Base-by-base conservation (phyloP, 2,888 invertebrate genomes). In the Drosophila macrothrix region DNA sequence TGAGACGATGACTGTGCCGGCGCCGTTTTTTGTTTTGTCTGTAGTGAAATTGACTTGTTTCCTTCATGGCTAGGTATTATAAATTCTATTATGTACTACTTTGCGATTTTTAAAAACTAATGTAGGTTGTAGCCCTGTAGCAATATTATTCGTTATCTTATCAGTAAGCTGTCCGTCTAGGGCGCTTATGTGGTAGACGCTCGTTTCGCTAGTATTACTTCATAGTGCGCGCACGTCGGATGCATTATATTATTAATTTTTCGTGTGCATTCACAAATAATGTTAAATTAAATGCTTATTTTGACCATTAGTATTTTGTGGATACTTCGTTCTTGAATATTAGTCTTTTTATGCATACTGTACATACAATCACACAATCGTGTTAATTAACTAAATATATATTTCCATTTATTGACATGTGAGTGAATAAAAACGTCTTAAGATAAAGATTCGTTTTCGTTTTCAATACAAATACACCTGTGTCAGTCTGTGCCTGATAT, bases 151-250 rank as follows among this genome's bases (percentile, higher is more conserved):
- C 33, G 52, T 55, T 87, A 87, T 87, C 87, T 87, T 87, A 87
- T 87, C 86, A 74, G 69, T 33, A 19, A 46, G 53, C 52, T 63
- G 55, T 76, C 73, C 76, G 56, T 64, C 33, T 43, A 50, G 28
- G 50, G 37, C 35, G 43, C 54, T 62, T 59, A 58, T 78, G 64
- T 66, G 50, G 14, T 52, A 68, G 39, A 69, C 64, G 65, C 70
- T 74, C 56, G 64, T 76, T 78, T 70, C 56, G 74, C 70, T 71
- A 89, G 90, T 87, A 88, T 84, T 84, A 87, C 68, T 88, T 82
- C 71, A 73, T 63, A 50, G 71, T 62, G 80, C 76, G 73, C 65
- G 70, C 67, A 49, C 50, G 66, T 61, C 63, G 78, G 80, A 64
- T 78, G 76, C 67, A 69, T 70, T 79, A 77, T 64, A 41, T 46